phyloP scores from a whole-genome alignment of 2,888 invertebrate species.

The Physocephala rufipes region DNA sequence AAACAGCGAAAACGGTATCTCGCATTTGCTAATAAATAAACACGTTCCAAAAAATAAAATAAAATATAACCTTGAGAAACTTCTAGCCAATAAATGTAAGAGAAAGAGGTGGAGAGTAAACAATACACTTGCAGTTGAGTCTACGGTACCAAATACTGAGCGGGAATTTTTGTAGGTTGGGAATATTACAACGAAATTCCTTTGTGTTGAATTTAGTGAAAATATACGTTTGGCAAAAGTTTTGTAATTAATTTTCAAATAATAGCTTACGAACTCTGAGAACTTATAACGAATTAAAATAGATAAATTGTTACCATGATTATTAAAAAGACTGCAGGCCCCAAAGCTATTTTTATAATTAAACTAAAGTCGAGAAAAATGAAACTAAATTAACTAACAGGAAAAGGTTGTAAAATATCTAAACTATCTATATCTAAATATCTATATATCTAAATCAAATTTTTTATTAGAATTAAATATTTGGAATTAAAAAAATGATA shows the following conservation, averaged over 20 bases:
- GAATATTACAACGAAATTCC: neutral
- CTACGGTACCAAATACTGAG: neutral
- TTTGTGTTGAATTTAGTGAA: constrained; percentile 2
- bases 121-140: neutral
- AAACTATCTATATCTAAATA: no score
- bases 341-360: no score
- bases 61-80: no score
- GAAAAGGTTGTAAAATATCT: neutral
- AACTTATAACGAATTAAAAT: no score
- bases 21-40: constrained; percentile 26
- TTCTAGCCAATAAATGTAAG: no score
- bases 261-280: neutral
- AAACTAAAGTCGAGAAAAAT: neutral
- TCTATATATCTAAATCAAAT: no score
- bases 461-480: no score
- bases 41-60: constrained; percentile 20
- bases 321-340: no score
- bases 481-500: no score
- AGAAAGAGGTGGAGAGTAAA: no score
- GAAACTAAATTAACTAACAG: neutral
- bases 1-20: neutral
- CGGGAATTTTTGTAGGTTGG: constrained; percentile 15
- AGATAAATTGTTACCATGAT: no score
- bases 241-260: constrained; percentile 19
- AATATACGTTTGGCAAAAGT: constrained; percentile 21